Evolutionary conservation across 2,888 invertebrate species (phyloP).

Genomic region (Epistrophella euchroma): DNA sequence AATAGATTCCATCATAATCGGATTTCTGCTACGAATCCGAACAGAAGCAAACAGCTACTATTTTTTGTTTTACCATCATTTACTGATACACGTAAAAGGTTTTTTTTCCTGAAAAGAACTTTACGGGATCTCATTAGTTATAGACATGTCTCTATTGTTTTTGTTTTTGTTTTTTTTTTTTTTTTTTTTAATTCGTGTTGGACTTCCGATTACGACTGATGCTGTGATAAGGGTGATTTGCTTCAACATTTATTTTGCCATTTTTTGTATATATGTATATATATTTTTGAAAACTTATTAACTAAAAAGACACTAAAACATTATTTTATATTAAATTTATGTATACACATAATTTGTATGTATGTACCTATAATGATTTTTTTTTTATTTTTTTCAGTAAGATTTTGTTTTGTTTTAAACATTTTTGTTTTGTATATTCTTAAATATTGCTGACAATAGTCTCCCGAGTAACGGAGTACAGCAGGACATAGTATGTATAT

Average conservation of each 20-base stretch:
- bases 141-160: background rate
- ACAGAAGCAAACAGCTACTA: conserved; percentile 71
- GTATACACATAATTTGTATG: conserved; percentile 42
- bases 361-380: conserved; percentile 25
- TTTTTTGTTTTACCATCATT: conserved; percentile 55
- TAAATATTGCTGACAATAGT: conserved; percentile 72
- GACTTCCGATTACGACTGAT: background rate
- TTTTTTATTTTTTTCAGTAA: conserved; percentile 27
- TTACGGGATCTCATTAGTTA: background rate
- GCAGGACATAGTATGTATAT: conserved; percentile 63
- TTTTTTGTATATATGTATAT: conserved; percentile 31
- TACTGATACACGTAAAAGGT: conserved; percentile 60
- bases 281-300: conserved; percentile 75
- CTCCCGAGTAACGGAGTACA: conserved; percentile 65
- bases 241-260: conserved; percentile 63
- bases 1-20: conserved; percentile 7
- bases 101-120: conserved; percentile 7
- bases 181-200: background rate
- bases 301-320: conserved; percentile 77
- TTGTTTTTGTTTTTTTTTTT: background rate
- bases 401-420: conserved; percentile 43
- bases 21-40: background rate
- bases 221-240: conserved; percentile 19
- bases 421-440: conserved; percentile 39
- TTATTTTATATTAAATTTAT: conserved; percentile 71